These are phyloP conservation scores for Nymphalis urticae DNA, from an alignment of 2,888 invertebrate genomes.

Conservation along the genomic window DNA sequence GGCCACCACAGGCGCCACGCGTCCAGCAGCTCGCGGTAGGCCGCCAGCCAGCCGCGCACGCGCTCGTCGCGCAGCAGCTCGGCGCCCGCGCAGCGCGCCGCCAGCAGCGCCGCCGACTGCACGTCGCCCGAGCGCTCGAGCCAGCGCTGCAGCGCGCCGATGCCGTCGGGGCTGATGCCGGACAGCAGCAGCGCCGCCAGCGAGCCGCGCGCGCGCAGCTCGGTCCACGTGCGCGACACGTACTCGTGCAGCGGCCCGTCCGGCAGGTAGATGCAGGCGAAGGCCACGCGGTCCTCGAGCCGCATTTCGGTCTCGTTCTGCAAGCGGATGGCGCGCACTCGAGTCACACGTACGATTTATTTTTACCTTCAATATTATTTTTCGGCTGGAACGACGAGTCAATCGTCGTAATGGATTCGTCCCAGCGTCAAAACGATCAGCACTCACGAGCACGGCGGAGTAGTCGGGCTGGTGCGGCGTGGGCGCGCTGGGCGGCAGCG, in stretches of 20 bases:
- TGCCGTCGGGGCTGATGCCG: slow-evolving; percentile 81
- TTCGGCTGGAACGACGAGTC: too few relatives aligned
- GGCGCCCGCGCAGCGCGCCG: slow-evolving; percentile 88
- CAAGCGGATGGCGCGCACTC: neutral
- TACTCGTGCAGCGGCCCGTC: slow-evolving; percentile 91
- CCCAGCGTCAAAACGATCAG: neutral
- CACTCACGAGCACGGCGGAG: slow-evolving; percentile 52
- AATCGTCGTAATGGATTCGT: too few relatives aligned
- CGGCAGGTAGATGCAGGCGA: slow-evolving; percentile 92
- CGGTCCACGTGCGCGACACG: slow-evolving; percentile 85
- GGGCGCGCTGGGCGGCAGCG: slow-evolving; percentile 64
- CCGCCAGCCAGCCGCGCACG: slow-evolving; percentile 86
- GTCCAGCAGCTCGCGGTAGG: slow-evolving; percentile 92
- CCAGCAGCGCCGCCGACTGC: slow-evolving; percentile 92
- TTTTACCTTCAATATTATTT: too few relatives aligned
- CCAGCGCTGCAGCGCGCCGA: slow-evolving; percentile 92
- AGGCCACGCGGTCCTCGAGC: slow-evolving; percentile 94
- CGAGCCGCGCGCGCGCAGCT: slow-evolving; percentile 88
- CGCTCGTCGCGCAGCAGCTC: slow-evolving; percentile 86
- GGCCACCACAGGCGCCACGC: slow-evolving; percentile 95
- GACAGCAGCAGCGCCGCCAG: slow-evolving; percentile 92
- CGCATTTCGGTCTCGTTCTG: slow-evolving; percentile 92
- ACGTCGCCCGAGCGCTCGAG: slow-evolving; percentile 94
- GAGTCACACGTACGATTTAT: too few relatives aligned
- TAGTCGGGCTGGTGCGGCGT: slow-evolving; percentile 66